Percentiles rank a stretch among this genome's conserved stretches.
Conservation (phyloP, 2,797 vertebrate genomes). For the Mormyrops boulengeri region DNA sequence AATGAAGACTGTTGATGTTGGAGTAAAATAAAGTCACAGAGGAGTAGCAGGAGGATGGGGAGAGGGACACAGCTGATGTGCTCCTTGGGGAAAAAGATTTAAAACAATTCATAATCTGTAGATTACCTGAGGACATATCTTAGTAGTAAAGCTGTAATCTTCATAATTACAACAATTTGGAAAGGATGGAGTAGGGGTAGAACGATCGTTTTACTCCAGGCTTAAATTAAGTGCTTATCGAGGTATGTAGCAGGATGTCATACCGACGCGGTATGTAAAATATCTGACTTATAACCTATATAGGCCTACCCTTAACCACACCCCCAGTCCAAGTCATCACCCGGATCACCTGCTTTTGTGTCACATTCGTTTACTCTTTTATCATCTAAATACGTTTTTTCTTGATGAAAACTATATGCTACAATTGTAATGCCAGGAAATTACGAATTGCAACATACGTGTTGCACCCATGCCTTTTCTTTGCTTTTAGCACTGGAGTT, state of each 20-base stretch:
- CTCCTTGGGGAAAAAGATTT: conserved; percentile 9
- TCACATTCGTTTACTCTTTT: neutral
- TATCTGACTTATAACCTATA: neutral
- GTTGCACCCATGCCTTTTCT: neutral
- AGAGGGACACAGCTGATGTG: neutral
- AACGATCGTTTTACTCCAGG: neutral
- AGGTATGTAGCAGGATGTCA: neutral
- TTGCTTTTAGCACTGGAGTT: neutral
- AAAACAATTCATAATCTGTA: neutral
- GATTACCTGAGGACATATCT: neutral
- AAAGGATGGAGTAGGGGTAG: neutral
- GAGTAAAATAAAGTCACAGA: neutral
- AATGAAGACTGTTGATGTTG: neutral
- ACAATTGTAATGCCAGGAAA: neutral
- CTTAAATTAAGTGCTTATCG: neutral
- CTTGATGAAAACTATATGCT: neutral
- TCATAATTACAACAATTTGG: neutral
- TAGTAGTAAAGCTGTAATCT: neutral
- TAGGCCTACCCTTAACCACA: neutral
- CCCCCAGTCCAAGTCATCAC: neutral
- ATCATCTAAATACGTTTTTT: neutral
- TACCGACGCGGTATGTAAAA: neutral
- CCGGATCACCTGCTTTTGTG: neutral
- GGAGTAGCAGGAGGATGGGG: neutral
- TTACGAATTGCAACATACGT: neutral